phyloP scores from a whole-genome alignment of 2,797 vertebrate species.

The Eutrigla gurnardus region DNA sequence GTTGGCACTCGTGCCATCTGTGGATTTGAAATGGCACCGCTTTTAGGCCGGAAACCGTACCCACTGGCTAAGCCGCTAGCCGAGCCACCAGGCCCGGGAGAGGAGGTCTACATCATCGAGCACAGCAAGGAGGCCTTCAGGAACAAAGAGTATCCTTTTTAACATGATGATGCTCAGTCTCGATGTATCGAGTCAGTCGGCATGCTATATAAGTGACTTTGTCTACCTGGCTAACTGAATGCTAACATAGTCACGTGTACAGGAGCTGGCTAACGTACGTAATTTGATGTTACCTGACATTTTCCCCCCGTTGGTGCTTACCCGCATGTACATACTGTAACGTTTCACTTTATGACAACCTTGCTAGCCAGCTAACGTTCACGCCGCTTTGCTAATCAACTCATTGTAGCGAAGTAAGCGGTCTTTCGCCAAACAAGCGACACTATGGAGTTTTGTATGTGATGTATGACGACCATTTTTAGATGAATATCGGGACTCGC shows the following conservation, averaged over 20 bases:
- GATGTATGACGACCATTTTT: fast-evolving
- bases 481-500: background rate
- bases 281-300: slow-evolving; percentile 33
- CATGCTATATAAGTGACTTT: background rate
- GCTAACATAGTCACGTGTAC: background rate
- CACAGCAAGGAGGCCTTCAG: slow-evolving; percentile 97
- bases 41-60: slow-evolving; percentile 97
- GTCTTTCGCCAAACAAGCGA: fast-evolving
- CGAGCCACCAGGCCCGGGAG: slow-evolving; percentile 87
- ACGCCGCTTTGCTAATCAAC: slow-evolving; percentile 1
- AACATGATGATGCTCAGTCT: slow-evolving; percentile 39
- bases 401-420: background rate
- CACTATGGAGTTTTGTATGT: background rate
- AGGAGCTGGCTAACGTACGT: too few relatives aligned
- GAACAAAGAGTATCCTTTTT: slow-evolving; percentile 97
- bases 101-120: slow-evolving; percentile 90
- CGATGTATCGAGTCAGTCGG: background rate
- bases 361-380: slow-evolving; percentile 30
- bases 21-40: slow-evolving; percentile 90
- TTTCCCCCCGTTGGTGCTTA: slow-evolving; percentile 12
- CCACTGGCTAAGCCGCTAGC: slow-evolving; percentile 90
- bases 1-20: slow-evolving; percentile 53
- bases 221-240: background rate
- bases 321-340: slow-evolving; percentile 45
- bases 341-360: slow-evolving; percentile 31